Base-by-base conservation (phyloP, 2,797 vertebrate species). In the Megalops cyprinoides region DNA sequence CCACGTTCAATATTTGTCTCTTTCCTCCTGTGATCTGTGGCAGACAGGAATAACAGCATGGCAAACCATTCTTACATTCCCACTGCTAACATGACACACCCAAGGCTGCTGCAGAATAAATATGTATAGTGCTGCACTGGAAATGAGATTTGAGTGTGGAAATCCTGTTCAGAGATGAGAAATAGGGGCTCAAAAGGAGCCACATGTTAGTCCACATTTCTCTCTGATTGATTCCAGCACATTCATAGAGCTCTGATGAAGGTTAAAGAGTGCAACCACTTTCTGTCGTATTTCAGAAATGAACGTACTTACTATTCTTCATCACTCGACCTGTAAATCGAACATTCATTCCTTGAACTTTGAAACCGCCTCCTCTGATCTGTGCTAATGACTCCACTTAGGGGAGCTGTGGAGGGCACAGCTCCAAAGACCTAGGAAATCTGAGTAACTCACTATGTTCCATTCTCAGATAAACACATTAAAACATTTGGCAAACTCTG, bases 131-230 rank as follows among this genome's bases (percentile, higher is more conserved):
- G 84, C 82, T 53, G 85, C 81, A 79, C 53, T 83, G 81, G 84
- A 80, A 85, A 83, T 88, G 83, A 82, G 81, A 89, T 84, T 81
- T 84, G 81, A 87, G 85, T 83, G 85, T 86, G 85, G 86, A 84
- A 85, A 58, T 85, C 82, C 79, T 82, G 49, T 51, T 4, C 73
- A 73, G 74, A 77, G 85, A 44, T 89, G 91, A 91, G 88, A 92
- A 88, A 65, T 90, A 85, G 88, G 86, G 81, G 84, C 62, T 76
- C 82, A 28, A 76, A 78, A 56, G 77, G 12, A 55, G 79, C 58
- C 84, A 86, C 85, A 81, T 79, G 84, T 79, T 81, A 77, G 7
- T 53, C 28, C 76, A 86, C 86, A 90, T 86, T 87, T 83, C 77
- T 84, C 56, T 0, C 81, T 78, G 88, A 91, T 88, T 86, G 79